phyloP scores from a whole-genome alignment of 64 coral and sea anemone genomes.

The Montipora foliosa region DNA sequence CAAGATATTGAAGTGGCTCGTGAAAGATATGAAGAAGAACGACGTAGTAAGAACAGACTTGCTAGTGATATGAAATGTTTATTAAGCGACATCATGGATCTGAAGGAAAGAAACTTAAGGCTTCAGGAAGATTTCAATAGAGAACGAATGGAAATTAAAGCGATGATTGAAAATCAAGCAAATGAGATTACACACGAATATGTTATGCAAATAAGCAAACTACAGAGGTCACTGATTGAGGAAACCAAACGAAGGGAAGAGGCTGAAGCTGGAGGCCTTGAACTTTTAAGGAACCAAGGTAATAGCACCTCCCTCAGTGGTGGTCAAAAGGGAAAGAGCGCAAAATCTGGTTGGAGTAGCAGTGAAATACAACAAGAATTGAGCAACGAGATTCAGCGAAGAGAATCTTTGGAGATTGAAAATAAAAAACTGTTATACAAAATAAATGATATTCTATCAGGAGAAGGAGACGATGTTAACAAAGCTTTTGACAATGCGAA shows the following conservation, averaged over 20 bases:
- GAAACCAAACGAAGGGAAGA: conserved; percentile 66
- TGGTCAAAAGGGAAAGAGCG: not conserved
- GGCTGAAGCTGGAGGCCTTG: conserved; percentile 34
- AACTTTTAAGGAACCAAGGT: not conserved
- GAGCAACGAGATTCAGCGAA: conserved; percentile 63
- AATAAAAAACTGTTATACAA: conserved; percentile 94
- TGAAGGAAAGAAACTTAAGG: conserved; percentile 81
- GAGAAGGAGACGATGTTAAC: not conserved
- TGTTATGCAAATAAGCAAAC: conserved; percentile 83
- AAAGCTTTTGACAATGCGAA: not conserved
- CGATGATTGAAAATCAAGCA: conserved; percentile 87
- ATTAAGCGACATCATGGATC: conserved; percentile 81
- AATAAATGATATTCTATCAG: conserved; percentile 75
- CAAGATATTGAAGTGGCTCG: conserved; percentile 76
- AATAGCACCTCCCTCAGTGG: not conserved
- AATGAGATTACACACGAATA: conserved; percentile 89
- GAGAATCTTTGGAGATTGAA: conserved; percentile 85
- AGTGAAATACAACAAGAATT: conserved; percentile 20
- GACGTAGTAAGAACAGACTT: conserved; percentile 69
- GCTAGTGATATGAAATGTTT: conserved; percentile 91
- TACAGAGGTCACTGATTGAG: conserved; percentile 78
- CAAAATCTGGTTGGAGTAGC: not conserved
- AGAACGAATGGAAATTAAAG: conserved; percentile 92
- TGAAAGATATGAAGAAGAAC: conserved; percentile 81
- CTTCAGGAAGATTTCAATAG: conserved; percentile 81